Conservation (phyloP, 2,113 vertebrate genomes). For the Dipodomys spectabilis region DNA sequence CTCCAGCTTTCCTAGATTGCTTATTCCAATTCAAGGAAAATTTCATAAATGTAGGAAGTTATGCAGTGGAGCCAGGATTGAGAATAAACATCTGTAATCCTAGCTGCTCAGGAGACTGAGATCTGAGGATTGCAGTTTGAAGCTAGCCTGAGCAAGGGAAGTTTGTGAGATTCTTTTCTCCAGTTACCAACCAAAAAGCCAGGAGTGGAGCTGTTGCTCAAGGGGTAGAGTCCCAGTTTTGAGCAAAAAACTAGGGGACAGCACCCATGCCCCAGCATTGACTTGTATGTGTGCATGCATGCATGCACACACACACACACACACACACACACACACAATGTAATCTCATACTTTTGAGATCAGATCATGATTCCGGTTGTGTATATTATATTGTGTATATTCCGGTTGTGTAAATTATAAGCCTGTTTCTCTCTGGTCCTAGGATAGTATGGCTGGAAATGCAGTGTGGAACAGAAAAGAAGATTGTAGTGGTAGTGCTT, state of each 20-base stretch:
- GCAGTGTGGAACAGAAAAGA: background rate
- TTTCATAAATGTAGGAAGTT: conserved; percentile 13
- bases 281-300: too few species aligned
- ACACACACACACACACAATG: background rate
- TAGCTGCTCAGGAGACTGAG: too few species aligned
- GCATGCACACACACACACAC: background rate
- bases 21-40: conserved; percentile 31
- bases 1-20: background rate
- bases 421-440: background rate
- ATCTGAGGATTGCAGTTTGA: too few species aligned
- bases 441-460: background rate
- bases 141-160: too few species aligned
- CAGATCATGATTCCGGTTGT: background rate
- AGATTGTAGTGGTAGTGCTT: background rate
- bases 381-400: background rate
- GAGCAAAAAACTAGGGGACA: too few species aligned
- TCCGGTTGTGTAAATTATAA: background rate
- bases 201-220: too few species aligned
- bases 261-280: too few species aligned
- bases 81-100: background rate
- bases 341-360: conserved; percentile 11
- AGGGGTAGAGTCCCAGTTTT: too few species aligned
- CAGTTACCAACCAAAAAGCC: too few species aligned
- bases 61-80: conserved; percentile 27
- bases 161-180: too few species aligned